These are phyloP conservation scores for Mastomys coucha DNA, from an alignment of 2,113 vertebrate species.

Conservation along the genomic window DNA sequence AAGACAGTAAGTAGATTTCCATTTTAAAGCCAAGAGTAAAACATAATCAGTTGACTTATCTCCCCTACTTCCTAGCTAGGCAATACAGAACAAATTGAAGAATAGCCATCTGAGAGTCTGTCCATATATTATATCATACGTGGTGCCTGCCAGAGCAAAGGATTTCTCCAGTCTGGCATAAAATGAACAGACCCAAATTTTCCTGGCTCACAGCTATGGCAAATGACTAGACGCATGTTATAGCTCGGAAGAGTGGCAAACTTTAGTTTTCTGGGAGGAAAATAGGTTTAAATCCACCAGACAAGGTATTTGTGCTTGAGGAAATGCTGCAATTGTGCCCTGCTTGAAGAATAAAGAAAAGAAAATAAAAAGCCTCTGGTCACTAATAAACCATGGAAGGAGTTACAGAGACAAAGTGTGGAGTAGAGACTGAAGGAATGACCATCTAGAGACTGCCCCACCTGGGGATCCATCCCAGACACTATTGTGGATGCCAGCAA, in stretches of 20 bases:
- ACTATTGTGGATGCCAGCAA: too few relatives aligned
- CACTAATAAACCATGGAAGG: conserved; percentile 4
- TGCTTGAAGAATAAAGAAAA: conserved; percentile 43
- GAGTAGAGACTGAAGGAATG: too few relatives aligned
- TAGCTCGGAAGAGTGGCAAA: background rate
- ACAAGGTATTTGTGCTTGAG: conserved; percentile 51
- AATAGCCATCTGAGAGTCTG: background rate
- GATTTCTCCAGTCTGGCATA: conserved; percentile 5
- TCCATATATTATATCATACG: conserved; percentile 17
- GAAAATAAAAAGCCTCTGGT: conserved; percentile 32
- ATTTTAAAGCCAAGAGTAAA: background rate
- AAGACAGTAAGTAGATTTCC: background rate
- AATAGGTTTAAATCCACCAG: conserved; percentile 57
- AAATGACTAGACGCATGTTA: background rate
- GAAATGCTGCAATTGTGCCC: background rate
- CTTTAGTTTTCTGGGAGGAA: conserved; percentile 64
- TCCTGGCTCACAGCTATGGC: conserved; percentile 3
- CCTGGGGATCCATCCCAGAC: too few relatives aligned
- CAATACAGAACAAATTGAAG: background rate
- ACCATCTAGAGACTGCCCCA: too few relatives aligned
- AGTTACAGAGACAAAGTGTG: too few relatives aligned
- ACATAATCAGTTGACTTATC: background rate
- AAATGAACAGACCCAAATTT: background rate
- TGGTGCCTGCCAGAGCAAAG: background rate
- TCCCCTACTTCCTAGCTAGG: background rate